Base-by-base conservation (phyloP, 2,888 invertebrate species). In the Nomada flava region DNA sequence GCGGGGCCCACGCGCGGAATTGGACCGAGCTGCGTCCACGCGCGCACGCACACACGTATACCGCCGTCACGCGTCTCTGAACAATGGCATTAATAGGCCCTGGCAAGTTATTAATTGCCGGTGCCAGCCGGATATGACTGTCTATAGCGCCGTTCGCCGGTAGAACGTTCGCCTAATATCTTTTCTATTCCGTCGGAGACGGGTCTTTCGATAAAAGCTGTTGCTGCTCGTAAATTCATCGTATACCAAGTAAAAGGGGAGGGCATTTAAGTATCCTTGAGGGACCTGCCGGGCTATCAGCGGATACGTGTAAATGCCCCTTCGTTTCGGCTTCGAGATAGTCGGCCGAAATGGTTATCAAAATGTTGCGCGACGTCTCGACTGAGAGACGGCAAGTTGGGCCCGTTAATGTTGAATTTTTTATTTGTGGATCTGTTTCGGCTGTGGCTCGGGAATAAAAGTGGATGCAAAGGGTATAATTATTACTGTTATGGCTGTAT, bases 1-100 rank as follows among this genome's bases (percentile, higher is more conserved):
- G 86, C 72, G 52, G 57, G 69, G 72, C 63, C 82, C 76, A 63
- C 68, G 62, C 55, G 29, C 42, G 53, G 69, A 81, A 82, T 69
- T 67, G 72, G 77, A 72, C 76, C 76, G 63, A 47, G 53, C 44
- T 52, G 67, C 59, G 62, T 69, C 64, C 62, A 59, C 50, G 60
- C 60, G 67, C 55, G 29, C 57, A 20, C 80, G 36, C 69, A 88
- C 86, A 89, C 90, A 79, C 73, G 85, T 86, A 83, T 81, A 86
- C 85, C 88, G 87, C 88, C 93, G 93, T 93, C 93, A 93, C 93
- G 93, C 93, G 92, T 92, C 93, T 92, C 93, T 93, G 93, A 93
- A 92, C 93, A 93, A 93, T 93, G 91, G 93, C 93, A 93, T 93
- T 93, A 93, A 93, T 92, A 92, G 92, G 92, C 91, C 88, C 91